phyloP scores from a whole-genome alignment of 2,113 vertebrate genomes.

The Etia nguti region DNA sequence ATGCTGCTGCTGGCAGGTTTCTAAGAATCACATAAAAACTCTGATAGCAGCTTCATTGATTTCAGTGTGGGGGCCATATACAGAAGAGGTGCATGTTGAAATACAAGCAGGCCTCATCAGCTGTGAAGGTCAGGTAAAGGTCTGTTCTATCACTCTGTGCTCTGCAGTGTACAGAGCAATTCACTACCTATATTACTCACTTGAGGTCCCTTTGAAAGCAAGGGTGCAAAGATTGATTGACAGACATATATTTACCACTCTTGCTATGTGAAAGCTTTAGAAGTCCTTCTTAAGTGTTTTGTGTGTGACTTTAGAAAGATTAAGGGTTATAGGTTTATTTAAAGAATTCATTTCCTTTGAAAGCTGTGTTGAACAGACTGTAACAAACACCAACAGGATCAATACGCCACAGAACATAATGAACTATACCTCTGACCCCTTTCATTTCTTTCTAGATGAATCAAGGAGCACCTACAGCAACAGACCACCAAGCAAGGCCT shows the following conservation, averaged over 20 bases:
- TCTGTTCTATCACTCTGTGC: conserved; percentile 28
- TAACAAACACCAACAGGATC: background rate
- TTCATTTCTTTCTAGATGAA: background rate
- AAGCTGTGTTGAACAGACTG: background rate
- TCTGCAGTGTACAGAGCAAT: background rate
- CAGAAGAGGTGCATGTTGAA: conserved; percentile 28
- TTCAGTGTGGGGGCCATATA: conserved; percentile 16
- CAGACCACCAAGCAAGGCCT: background rate
- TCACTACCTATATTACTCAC: background rate
- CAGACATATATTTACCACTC: background rate
- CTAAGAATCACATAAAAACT: conserved; percentile 6
- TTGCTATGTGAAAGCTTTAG: background rate
- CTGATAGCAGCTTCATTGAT: conserved; percentile 38
- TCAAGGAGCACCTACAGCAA: background rate
- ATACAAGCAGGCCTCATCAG: conserved; percentile 5
- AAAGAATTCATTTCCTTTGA: background rate
- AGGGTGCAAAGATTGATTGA: background rate
- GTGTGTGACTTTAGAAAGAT: background rate
- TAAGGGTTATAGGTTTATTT: background rate
- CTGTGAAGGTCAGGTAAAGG: conserved; percentile 48
- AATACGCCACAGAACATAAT: background rate
- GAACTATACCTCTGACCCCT: background rate
- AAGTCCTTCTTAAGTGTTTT: background rate
- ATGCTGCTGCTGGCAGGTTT: conserved; percentile 36
- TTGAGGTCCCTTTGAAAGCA: background rate